Evolutionary conservation across 2,888 invertebrate species (phyloP).

Genomic region (Hipparchia sbordonii): DNA sequence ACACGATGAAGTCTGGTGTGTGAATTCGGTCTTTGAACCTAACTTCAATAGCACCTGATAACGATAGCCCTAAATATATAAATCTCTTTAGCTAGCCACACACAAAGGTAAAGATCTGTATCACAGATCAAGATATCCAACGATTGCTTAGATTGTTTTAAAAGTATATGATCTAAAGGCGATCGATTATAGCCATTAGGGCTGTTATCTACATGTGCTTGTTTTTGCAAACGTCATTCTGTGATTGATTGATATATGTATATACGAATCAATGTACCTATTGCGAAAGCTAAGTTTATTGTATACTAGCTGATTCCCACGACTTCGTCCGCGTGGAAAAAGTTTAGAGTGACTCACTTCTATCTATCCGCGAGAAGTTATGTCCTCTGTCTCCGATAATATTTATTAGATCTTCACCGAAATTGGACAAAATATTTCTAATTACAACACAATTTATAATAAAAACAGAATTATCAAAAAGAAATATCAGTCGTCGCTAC

Average conservation of each 20-base stretch:
- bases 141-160: slow-evolving; percentile 4
- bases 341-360: too few species aligned
- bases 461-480: too few species aligned
- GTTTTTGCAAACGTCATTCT: slow-evolving; percentile 6
- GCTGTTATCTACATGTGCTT: not conserved
- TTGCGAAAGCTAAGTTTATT: not conserved
- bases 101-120: not conserved
- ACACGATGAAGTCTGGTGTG: too few species aligned
- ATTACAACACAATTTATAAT: too few species aligned
- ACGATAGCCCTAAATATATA: not conserved
- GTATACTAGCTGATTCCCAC: not conserved
- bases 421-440: too few species aligned
- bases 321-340: too few species aligned
- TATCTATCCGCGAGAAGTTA: too few species aligned
- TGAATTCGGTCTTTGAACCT: too few species aligned
- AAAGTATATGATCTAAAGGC: slow-evolving; percentile 8
- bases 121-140: slow-evolving; percentile 12
- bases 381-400: too few species aligned
- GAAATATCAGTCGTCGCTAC: too few species aligned
- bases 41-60: not conserved
- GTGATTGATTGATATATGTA: slow-evolving; percentile 1
- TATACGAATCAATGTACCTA: not conserved
- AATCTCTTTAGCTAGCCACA: not conserved
- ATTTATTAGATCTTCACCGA: too few species aligned
- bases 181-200: slow-evolving; percentile 17